phyloP scores from a whole-genome alignment of 2,888 invertebrate species.

The Oasisia sp. region DNA sequence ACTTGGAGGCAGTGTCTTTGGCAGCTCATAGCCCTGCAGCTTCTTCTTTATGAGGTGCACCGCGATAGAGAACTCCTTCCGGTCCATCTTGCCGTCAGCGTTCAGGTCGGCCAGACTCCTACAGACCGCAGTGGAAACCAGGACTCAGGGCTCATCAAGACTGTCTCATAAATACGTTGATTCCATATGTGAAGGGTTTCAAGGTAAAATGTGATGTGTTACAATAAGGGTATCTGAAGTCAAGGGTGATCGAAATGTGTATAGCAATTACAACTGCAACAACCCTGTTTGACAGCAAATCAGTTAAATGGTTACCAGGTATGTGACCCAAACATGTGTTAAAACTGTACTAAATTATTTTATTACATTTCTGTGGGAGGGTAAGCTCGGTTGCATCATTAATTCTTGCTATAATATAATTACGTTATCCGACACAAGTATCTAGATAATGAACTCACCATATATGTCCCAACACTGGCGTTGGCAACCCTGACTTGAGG shows the following conservation, averaged over 20 bases:
- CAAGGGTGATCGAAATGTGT: too few species aligned
- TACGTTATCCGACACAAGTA: background rate
- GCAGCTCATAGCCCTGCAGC: constrained; percentile 81
- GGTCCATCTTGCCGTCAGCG: constrained; percentile 66
- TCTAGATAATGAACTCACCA: constrained; percentile 52
- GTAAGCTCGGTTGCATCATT: too few species aligned
- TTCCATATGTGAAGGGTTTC: too few species aligned
- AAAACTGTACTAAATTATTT: too few species aligned
- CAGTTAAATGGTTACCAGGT: too few species aligned
- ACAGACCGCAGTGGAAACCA: background rate
- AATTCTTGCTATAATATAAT: background rate
- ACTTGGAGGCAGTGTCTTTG: constrained; percentile 82
- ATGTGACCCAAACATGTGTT: too few species aligned
- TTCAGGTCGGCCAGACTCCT: constrained; percentile 65
- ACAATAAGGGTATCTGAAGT: too few species aligned
- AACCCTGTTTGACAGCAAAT: too few species aligned
- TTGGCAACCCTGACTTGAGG: constrained; percentile 63
- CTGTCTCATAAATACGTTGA: background rate
- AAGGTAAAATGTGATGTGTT: too few species aligned
- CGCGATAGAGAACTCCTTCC: constrained; percentile 66
- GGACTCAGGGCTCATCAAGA: background rate
- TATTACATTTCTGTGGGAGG: too few species aligned
- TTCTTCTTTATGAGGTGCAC: constrained; percentile 74
- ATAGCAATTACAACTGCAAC: too few species aligned
- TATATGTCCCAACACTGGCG: constrained; percentile 62